Percentiles rank a stretch among this genome's conserved stretches.
These are phyloP conservation scores for Cheilosia scutellata DNA, from an alignment of 2,888 invertebrate genomes.

Conservation along the genomic window DNA sequence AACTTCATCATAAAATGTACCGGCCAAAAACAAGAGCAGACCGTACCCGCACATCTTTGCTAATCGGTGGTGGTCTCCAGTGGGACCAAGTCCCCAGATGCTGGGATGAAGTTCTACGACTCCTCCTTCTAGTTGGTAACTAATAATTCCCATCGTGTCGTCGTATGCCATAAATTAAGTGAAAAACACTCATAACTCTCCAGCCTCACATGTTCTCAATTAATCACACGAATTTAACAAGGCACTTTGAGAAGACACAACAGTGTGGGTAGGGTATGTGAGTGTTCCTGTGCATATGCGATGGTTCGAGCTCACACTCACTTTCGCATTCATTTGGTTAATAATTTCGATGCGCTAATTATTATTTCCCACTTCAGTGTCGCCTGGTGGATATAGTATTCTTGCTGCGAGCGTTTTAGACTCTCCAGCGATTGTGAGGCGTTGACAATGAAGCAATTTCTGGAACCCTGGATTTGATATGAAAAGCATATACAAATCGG, in stretches of 20 bases:
- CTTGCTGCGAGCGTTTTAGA: constrained; percentile 26
- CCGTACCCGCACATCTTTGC: constrained; percentile 20
- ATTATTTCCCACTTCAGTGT: constrained; percentile 72
- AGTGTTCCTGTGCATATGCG: neutral
- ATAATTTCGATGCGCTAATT: constrained; percentile 75
- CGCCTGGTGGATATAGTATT: constrained; percentile 40
- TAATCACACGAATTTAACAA: constrained; percentile 77
- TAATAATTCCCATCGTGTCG: constrained; percentile 73
- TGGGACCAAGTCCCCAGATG: neutral
- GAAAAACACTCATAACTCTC: constrained; percentile 77
- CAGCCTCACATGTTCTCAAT: constrained; percentile 78
- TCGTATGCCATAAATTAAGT: constrained; percentile 77
- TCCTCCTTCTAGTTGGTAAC: constrained; percentile 35
- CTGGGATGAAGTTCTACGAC: constrained; percentile 4
- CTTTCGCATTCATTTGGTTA: constrained; percentile 46
- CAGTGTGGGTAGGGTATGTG: neutral
- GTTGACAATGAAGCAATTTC: constrained; percentile 61
- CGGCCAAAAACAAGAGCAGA: constrained; percentile 33
- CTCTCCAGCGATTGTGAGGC: constrained; percentile 16
- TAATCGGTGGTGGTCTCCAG: constrained; percentile 45
- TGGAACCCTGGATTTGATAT: constrained; percentile 17
- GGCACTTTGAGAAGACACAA: constrained; percentile 63
- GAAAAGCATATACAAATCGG: constrained; percentile 43
- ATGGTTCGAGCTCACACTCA: constrained; percentile 38
- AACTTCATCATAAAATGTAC: constrained; percentile 38